Base-by-base conservation (phyloP, 1,140 invertebrate genomes). In the Acromyrmex echinatior region DNA sequence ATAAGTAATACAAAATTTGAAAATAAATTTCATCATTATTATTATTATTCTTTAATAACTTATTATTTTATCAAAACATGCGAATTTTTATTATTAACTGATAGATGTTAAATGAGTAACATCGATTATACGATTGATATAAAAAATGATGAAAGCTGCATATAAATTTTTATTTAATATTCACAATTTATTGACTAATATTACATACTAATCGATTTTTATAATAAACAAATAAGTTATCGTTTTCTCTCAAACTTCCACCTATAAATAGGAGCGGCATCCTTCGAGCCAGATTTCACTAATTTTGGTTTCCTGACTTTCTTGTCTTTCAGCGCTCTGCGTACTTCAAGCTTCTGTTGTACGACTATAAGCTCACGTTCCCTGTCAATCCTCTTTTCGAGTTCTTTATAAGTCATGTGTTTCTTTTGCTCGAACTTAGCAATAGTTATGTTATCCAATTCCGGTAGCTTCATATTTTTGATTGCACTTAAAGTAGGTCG, bases 161-260 rank as follows among this genome's bases (percentile, higher is more conserved):
- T 25, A 68, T 70, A 39, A 31, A 68, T 39, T 56, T 70, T 68
- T 28, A 51, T 16, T 80, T 28, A 1, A 56, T 9, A 18, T 56
- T 79, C 16, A 49, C 0, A 51, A 62, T 28, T 31, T 21, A 25
- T 12, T 51, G 14, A 51, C 39, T n/a, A 56, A 25, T 60, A 49
- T 28, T 18, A 60, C 0, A 60, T 0, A 14, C 31, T 56, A 53
- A 53, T 28, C 2, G 10, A 81, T 39, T 18, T 25, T 14, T 71
- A 16, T 35, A n/a, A 12, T 25, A 70, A 16, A 28, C 6, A 78
- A 25, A 25, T 14, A 49, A 66, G 16, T 51, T 21, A 95, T 78
- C 90, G 91, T 95, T 99, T 99, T 81, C 99, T 96, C 93, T 98
- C 97, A 93, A 97, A 98, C 88, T 97, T 97, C 97, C 98, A 99